Base-by-base conservation (phyloP, 2,113 vertebrate genomes). In the Cathartes aura region DNA sequence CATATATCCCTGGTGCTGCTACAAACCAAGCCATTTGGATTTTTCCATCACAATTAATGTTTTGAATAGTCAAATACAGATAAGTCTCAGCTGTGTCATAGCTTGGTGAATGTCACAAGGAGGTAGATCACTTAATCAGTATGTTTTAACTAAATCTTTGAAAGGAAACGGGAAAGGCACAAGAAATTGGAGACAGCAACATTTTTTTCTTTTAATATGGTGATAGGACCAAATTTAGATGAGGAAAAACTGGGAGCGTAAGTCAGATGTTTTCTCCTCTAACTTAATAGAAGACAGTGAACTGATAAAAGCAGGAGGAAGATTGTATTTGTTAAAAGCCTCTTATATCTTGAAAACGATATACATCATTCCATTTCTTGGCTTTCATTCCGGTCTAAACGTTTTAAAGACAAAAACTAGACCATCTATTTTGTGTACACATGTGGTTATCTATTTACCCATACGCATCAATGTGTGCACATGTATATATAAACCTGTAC, bases 241-340 rank as follows among this genome's bases (percentile, higher is more conserved):
- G 73, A 91, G 50, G 43, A 29, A 75, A 75, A 82, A 23, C 58
- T 58, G 32, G 15, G 15, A 58, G 17, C 5, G 0, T 42, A 67
- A 62, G 47, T 79, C 36, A 58, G 19, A n/a, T 82, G 14, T 42
- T 94, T 67, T 55, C 42, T 63, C 32, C 38, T 79, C 27, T 72
- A 81, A 80, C 66, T 86, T 88, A 42, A 42, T 5, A 73, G 67
- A 76, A 87, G 66, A 87, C 67, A 17, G 26, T 53, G 62, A 91
- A 63, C 62, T 90, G 91, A 95, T 94, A 96, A 96, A 97, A 96
- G 62, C 48, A 73, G 56, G 53, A 93, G 8, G 23, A 91, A 94
- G 87, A 91, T 26, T 87, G 81, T 80, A 40, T 94, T 94, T 94
- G 66, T 91, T 97, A 85, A 96, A 97, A 95, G 70, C 50, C 58